Base-by-base conservation (phyloP, 2,888 invertebrate genomes). In the Leucania comma region DNA sequence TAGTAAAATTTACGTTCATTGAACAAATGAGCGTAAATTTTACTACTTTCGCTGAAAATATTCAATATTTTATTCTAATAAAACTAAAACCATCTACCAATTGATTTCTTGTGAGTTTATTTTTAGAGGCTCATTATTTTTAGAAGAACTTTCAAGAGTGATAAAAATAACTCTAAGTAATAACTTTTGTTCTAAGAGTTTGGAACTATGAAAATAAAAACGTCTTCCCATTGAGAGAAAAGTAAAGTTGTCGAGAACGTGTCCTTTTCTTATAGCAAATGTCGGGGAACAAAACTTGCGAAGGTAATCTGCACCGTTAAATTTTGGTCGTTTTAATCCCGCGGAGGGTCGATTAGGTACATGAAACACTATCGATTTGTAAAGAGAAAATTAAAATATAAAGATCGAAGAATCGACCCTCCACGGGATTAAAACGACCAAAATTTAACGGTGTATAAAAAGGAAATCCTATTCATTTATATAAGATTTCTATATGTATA, bases 121-220 rank as follows among this genome's bases (percentile, higher is more conserved):
- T 65, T 65, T 46, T 29, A 29, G 26, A 46, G n/a, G 12, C n/a
- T 48, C 46, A n/a, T 48, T 48, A 48, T 26, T 51, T 51, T 51
- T 9, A 22, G 29, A 38, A 20, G 5, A 50, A 42, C n/a, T 57
- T 50, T 51, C 42, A 51, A 46, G 14, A 42, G 50, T 68, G 26
- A 76, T 68, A 76, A 51, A 50, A 72, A 68, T 74, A 26, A 64
- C 14, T 22, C 29, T 10, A 22, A 20, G 20, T 35, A 35, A 29
- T 54, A 74, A 75, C 24, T 50, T 71, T 63, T 42, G 29, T 48
- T 64, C 26, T 2, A 10, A 50, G 22, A 74, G 75, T 53, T 70
- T 38, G n/a, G 66, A 75, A 71, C 35, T 65, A 75, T 35, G 66
- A 48, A 46, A 70, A 64, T 54, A 53, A 54, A 38, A 67, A 56